These are phyloP conservation scores for Vulpes lagopus DNA, from an alignment of 2,113 vertebrate genomes.

Conservation along the genomic window DNA sequence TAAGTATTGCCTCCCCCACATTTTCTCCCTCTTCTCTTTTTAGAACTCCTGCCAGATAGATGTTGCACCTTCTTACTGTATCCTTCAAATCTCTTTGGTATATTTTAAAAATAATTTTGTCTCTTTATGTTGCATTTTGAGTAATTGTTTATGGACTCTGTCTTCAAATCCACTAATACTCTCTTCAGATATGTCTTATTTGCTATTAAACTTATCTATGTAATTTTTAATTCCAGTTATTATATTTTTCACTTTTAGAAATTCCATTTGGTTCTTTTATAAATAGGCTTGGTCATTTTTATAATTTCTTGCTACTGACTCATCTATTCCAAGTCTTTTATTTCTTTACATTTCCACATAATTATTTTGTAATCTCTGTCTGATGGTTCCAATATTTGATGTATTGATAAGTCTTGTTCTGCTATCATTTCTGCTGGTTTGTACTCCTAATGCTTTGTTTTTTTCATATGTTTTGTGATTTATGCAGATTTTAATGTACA, in stretches of 20 bases:
- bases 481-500: not conserved
- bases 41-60: not conserved
- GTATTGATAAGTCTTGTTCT: not conserved
- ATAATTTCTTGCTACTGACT: not conserved
- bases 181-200: not conserved
- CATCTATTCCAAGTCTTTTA: not conserved
- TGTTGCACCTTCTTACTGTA: not conserved
- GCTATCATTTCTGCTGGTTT: not conserved
- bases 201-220: not conserved
- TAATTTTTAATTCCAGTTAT: not conserved
- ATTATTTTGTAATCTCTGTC: slow-evolving; percentile 5
- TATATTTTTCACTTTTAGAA: slow-evolving; percentile 22
- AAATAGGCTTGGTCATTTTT: slow-evolving; percentile 33
- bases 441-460: slow-evolving; percentile 17
- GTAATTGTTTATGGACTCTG: not conserved
- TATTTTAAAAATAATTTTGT: slow-evolving; percentile 29
- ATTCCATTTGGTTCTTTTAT: slow-evolving; percentile 17
- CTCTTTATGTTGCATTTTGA: not conserved
- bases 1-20: not conserved
- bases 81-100: not conserved
- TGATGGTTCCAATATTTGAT: not conserved
- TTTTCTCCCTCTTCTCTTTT: not conserved
- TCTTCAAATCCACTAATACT: not conserved
- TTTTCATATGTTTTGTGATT: not conserved
- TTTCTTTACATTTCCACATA: slow-evolving; percentile 5